Percentiles rank a stretch among this genome's conserved stretches.
phyloP scores from a whole-genome alignment of 53 echinoderm and acorn worm genomes.

The Astropecten irregularis region DNA sequence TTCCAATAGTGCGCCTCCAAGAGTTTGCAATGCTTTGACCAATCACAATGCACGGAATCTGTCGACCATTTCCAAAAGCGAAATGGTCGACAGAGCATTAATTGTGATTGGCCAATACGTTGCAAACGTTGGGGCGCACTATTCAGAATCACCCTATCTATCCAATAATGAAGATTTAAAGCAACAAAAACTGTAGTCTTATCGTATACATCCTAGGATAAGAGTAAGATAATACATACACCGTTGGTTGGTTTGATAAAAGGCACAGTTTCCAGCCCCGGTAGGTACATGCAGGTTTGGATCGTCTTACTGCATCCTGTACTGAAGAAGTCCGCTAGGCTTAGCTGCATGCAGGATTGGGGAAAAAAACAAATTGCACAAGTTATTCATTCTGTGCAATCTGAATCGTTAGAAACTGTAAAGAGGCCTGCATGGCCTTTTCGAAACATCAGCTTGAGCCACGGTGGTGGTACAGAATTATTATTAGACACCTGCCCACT shows the following conservation, averaged over 20 bases:
- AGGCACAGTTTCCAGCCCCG: neutral
- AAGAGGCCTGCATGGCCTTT: neutral
- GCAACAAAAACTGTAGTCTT: no score
- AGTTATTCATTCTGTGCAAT: neutral
- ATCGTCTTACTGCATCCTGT: slow-evolving; percentile 21
- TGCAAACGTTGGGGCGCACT: no score
- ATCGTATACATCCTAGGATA: no score
- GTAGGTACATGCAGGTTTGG: slow-evolving; percentile 13
- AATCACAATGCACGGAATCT: no score
- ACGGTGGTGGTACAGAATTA: neutral
- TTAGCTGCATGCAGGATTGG: neutral
- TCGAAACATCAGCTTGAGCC: neutral
- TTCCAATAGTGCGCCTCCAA: no score
- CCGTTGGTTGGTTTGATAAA: neutral
- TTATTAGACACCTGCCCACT: neutral
- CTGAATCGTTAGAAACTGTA: neutral
- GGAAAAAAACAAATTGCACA: neutral
- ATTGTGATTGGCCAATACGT: no score
- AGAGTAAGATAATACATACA: neutral
- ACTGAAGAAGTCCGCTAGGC: neutral
- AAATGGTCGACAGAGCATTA: no score
- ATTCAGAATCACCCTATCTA: no score
- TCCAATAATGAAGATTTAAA: no score
- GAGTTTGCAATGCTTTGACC: no score
- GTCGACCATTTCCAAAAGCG: no score